Conservation (phyloP, 2,113 vertebrate genomes). For the Erpornis zantholeuca region DNA sequence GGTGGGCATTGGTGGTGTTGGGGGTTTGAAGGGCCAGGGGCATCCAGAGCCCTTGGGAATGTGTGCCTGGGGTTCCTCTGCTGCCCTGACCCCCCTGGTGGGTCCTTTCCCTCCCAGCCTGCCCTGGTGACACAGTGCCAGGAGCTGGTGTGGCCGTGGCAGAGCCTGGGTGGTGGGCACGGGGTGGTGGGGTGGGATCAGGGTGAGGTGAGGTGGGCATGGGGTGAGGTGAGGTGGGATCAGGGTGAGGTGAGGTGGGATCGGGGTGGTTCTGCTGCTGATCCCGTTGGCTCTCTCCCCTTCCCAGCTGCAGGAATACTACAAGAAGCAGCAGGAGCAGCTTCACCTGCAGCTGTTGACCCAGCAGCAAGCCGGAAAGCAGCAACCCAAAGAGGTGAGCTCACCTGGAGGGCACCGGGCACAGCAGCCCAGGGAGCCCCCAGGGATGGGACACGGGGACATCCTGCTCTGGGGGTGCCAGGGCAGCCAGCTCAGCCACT, state of each 20-base stretch:
- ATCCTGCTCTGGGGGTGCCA: not conserved
- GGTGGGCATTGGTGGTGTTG: not conserved
- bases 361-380: slow-evolving; percentile 92
- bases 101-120: not conserved
- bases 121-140: not conserved
- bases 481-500: fast-evolving
- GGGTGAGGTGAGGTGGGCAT: not conserved
- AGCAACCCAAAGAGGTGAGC: slow-evolving; percentile 95
- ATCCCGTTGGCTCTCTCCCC: not conserved
- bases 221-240: fast-evolving
- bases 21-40: not conserved
- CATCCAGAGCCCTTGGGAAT: not conserved
- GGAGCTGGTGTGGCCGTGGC: not conserved
- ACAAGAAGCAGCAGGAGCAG: slow-evolving; percentile 99
- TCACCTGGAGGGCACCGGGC: not conserved
- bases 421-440: not conserved
- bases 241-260: fast-evolving
- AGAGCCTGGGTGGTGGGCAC: not conserved
- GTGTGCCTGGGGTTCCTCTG: not conserved
- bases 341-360: slow-evolving; percentile 96
- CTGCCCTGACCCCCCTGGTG: not conserved
- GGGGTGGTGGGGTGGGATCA: not conserved
- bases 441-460: fast-evolving
- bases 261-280: not conserved
- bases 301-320: slow-evolving; percentile 94